Base-by-base conservation (phyloP, 1,140 invertebrate genomes). In the Drosophila mauritiana region DNA sequence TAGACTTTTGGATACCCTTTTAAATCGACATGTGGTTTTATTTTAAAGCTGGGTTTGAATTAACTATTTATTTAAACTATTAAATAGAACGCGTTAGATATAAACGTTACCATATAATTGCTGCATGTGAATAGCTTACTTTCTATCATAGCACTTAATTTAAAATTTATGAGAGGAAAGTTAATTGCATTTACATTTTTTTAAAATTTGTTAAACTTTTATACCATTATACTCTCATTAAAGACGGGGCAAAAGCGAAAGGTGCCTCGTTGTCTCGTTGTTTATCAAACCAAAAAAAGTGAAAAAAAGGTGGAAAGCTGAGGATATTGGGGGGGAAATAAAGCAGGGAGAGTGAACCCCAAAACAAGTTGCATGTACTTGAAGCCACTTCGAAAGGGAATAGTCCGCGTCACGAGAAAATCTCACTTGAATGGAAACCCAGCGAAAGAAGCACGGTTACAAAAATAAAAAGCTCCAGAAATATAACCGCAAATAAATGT, bases 331-430 rank as follows among this genome's bases (percentile, higher is more conserved):
- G 25, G 27, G 27, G 46, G 27, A n/a, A 31, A n/a, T 27, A 34
- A 11, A 13, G 15, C 3, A 20, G 6, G 3, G 48, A 31, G 42
- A 22, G 46, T 12, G 37, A 53, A 39, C 52, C 48, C 62, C 61
- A 62, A 80, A 85, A 86, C 82, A 85, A 86, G 82, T 85, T 85
- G 69, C 82, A 74, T 57, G 73, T 78, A 86, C 81, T 85, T 80
- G 61, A 81, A 57, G 70, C 43, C 48, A 61, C 58, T 42, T 68
- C 45, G 68, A 65, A 73, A 81, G 61, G 61, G 70, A 78, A 83
- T 80, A 62, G 62, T 58, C 51, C 52, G 67, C 42, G 37, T 52
- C 43, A 57, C 51, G 12, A 52, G 61, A 56, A 70, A 70, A 72
- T 57, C 65, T 57, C 68, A 70, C 52, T 72, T 70, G 65, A 70